phyloP scores from a whole-genome alignment of 2,888 invertebrate species.

The Nebria salina region DNA sequence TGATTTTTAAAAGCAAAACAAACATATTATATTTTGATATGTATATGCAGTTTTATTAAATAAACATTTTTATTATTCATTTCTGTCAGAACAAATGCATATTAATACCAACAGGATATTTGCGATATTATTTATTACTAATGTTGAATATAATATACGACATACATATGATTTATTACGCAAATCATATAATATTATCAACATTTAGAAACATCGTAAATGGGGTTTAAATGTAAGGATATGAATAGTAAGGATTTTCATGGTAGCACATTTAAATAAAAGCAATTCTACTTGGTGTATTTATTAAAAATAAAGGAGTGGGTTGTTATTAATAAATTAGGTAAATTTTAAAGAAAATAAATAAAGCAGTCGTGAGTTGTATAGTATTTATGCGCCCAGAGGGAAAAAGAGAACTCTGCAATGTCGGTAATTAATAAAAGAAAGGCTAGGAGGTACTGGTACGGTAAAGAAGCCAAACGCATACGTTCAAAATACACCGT shows the following conservation, averaged over 20 bases:
- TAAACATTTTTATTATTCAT: constrained; percentile 14
- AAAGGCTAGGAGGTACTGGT: constrained; percentile 22
- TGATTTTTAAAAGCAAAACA: constrained; percentile 1
- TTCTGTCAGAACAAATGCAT: constrained; percentile 4
- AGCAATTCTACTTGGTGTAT: not conserved
- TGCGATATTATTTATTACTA: not conserved
- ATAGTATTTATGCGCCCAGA: constrained; percentile 39
- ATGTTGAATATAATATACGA: not conserved
- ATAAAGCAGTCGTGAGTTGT: constrained; percentile 20
- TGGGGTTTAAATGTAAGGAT: no score
- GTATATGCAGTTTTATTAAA: not conserved
- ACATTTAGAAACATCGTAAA: no score
- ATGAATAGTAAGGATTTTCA: no score
- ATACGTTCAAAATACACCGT: not conserved
- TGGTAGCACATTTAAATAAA: no score
- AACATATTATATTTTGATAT: constrained; percentile 2
- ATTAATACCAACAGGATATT: not conserved
- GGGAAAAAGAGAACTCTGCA: constrained; percentile 36
- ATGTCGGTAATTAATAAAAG: constrained; percentile 43
- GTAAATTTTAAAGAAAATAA: constrained; percentile 13
- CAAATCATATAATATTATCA: not conserved
- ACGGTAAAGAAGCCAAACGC: not conserved
- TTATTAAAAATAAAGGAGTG: not conserved
- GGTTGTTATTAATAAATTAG: constrained; percentile 8
- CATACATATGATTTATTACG: not conserved